Conservation (phyloP, 2,888 invertebrate genomes). For the Stratiomys singularior region DNA sequence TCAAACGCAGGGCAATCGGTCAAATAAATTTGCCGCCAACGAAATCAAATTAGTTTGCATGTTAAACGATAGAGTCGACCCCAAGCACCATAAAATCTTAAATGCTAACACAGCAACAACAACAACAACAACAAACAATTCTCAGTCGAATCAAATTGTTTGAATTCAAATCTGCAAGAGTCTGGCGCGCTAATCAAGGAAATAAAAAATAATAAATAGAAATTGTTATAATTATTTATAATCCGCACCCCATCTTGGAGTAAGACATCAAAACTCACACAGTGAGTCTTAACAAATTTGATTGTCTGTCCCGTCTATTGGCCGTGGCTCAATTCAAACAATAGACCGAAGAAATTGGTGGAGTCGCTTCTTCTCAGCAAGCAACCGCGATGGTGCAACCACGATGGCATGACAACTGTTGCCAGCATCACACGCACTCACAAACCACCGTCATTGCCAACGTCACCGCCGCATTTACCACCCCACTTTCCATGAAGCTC, state of each 20-base stretch:
- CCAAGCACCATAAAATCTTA: neutral
- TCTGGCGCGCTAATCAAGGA: conserved; percentile 23
- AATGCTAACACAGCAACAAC: neutral
- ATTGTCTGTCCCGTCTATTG: conserved; percentile 41
- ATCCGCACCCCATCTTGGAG: conserved; percentile 34
- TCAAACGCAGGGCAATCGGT: conserved; percentile 45
- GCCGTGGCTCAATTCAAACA: conserved; percentile 32
- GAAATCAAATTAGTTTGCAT: conserved; percentile 43
- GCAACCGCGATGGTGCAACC: neutral
- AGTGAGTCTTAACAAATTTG: conserved; percentile 36
- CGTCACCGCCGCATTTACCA: conserved; percentile 21
- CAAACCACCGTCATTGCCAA: conserved; percentile 14
- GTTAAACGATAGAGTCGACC: neutral
- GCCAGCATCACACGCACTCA: conserved; percentile 16
- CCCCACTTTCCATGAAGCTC: neutral
- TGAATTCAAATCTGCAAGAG: conserved; percentile 13
- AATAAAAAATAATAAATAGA: neutral
- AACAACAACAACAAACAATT: neutral
- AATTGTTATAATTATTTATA: conserved; percentile 43
- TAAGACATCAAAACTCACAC: conserved; percentile 38
- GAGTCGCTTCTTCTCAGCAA: neutral
- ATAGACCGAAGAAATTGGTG: conserved; percentile 28
- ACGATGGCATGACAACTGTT: neutral
- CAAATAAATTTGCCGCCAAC: conserved; percentile 45
- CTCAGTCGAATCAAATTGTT: conserved; percentile 22